Evolutionary conservation across 2,888 invertebrate species (phyloP).

Genomic region (Troides oblongomaculatus): DNA sequence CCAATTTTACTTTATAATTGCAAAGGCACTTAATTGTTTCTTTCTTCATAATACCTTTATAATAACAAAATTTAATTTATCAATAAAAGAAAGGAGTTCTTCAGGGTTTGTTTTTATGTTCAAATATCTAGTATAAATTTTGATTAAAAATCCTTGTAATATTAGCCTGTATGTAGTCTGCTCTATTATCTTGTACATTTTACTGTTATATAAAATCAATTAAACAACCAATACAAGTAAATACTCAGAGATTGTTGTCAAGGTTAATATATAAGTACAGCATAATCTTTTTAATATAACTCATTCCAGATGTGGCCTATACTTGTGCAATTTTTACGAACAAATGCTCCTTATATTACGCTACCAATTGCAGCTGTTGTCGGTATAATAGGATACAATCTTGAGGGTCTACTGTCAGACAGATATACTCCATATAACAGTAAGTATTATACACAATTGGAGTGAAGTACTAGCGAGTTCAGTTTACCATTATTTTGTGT

Average conservation of each 20-base stretch:
- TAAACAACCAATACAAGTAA: background rate
- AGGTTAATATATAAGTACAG: too few species aligned
- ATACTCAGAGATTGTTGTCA: background rate
- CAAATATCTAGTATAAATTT: background rate
- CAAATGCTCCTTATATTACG: constrained; percentile 89
- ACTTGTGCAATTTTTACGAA: constrained; percentile 81
- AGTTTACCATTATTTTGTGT: too few species aligned
- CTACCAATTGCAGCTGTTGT: constrained; percentile 90
- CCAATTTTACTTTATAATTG: background rate
- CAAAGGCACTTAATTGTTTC: too few species aligned
- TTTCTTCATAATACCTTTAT: background rate
- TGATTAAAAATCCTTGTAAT: background rate
- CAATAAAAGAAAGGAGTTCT: background rate
- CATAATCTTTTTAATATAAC: background rate
- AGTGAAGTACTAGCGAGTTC: background rate
- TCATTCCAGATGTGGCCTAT: constrained; percentile 87
- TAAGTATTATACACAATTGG: constrained; percentile 57
- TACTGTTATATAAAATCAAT: background rate
- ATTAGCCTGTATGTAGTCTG: background rate
- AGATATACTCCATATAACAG: constrained; percentile 87
- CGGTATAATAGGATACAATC: constrained; percentile 92
- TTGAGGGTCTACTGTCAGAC: constrained; percentile 87
- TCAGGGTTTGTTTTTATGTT: background rate
- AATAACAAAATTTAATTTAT: background rate
- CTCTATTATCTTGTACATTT: background rate